phyloP scores from a whole-genome alignment of 2,888 invertebrate species.

The Cantharis lateralis region DNA sequence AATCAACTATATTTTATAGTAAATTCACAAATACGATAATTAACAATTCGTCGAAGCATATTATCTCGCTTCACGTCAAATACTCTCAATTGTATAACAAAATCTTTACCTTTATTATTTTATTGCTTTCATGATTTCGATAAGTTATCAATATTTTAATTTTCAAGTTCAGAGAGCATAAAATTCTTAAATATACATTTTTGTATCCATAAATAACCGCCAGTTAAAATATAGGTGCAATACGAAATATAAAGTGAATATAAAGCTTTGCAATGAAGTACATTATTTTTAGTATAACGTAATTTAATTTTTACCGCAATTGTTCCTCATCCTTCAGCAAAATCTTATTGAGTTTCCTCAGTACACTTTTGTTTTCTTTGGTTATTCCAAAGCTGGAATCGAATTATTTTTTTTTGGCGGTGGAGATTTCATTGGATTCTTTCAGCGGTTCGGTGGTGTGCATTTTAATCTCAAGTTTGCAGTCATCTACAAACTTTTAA shows the following conservation, averaged over 20 bases:
- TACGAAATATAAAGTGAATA: not conserved
- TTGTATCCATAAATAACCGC: not conserved
- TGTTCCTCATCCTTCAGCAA: not conserved
- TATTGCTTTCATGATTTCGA: too few relatives aligned
- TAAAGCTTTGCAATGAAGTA: not conserved
- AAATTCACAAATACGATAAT: not conserved
- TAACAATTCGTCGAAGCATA: not conserved
- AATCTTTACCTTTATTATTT: too few relatives aligned
- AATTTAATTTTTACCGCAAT: not conserved
- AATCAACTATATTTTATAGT: not conserved
- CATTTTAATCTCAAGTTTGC: not conserved
- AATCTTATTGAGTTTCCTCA: not conserved
- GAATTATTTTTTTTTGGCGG: not conserved
- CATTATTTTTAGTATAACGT: not conserved
- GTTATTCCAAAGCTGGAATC: not conserved
- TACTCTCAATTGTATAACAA: too few relatives aligned
- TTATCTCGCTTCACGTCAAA: not conserved
- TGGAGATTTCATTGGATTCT: not conserved
- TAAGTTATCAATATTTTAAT: too few relatives aligned
- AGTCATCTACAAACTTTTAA: not conserved
- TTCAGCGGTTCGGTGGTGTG: not conserved
- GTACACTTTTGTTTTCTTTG: not conserved
- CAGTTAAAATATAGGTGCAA: not conserved
- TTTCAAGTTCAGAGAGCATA: too few relatives aligned
- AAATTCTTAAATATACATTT: not conserved